Percentiles rank a stretch among this genome's conserved stretches.
These are phyloP conservation scores for Osmerus mordax DNA, from an alignment of 2,113 vertebrate species.

Conservation along the genomic window DNA sequence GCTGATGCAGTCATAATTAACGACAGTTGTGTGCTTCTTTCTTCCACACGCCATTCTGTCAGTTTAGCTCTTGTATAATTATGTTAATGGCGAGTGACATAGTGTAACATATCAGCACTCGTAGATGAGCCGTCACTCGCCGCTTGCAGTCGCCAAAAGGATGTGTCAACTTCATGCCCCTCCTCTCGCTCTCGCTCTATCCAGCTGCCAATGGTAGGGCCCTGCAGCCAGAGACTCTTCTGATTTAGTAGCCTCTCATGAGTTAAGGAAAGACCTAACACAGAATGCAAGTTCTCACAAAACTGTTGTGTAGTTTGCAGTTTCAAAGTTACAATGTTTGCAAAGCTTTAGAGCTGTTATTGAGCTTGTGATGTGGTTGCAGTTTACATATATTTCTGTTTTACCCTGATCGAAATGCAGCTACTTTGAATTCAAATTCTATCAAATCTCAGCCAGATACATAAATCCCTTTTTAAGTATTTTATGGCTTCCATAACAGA, in stretches of 20 bases:
- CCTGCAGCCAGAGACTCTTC: not conserved
- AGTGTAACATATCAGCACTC: conserved; percentile 40
- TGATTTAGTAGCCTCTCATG: not conserved
- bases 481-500: too few relatives aligned
- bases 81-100: conserved; percentile 48
- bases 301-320: too few relatives aligned
- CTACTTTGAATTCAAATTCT: not conserved
- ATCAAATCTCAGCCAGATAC: not conserved
- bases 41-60: conserved; percentile 33
- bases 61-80: conserved; percentile 37
- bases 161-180: conserved; percentile 22
- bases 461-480: not conserved
- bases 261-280: not conserved
- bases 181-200: conserved; percentile 1
- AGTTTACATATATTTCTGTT: too few relatives aligned
- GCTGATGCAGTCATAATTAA: conserved; percentile 46
- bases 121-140: conserved; percentile 35
- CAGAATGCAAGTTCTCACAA: not conserved
- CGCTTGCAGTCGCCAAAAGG: conserved; percentile 10
- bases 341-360: not conserved
- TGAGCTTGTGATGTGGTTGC: not conserved
- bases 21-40: conserved; percentile 26
- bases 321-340: not conserved
- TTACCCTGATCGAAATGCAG: not conserved
- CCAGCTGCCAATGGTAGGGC: conserved; percentile 10